Base-by-base conservation (phyloP, 2,888 invertebrate genomes). In the Lasioglossum lativentre region DNA sequence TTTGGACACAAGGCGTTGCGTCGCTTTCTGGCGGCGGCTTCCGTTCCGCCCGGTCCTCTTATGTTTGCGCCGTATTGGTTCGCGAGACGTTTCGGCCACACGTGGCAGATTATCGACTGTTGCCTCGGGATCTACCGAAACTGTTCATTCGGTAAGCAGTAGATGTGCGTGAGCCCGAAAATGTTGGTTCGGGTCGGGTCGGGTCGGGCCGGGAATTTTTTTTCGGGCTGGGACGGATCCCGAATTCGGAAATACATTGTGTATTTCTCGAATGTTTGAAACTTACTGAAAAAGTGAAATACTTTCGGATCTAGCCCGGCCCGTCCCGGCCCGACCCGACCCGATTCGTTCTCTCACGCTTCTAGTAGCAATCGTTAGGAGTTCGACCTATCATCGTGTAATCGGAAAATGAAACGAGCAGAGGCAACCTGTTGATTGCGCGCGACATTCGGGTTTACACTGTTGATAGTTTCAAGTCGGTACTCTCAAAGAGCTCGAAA, bases 361-460 rank as follows among this genome's bases (percentile, higher is more conserved):
- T 16, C 42, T 45, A 14, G 42, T 14, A 45, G 14, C 14, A 45
- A 45, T 42, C 4, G 14, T 4, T 16, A 45, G 16, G 45, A 45
- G 4, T 45, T 45, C 16, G 45, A 19, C 16, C 16, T 16, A 16
- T 5, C 45, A 45, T 16, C 16, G 45, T 45, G 45, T 4, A 59
- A 30, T 63, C 4, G 5, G 63, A 38, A 19, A 71, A 42, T 47
- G 0, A 19, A 16, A 45, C n/a, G 47, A 27, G 10, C 1, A 16
- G 56, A 16, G 56, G 40, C 90, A 82, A 89, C 89, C 89, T 89
- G 89, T 89, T 90, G 89, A 86, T 90, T 42, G 73, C 52, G 10
- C 45, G 23, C 12, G 30, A 16, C 2, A 23, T 76, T 34, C 16
- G 5, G 14, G 0, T 30, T 14, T 0, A 16, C 16, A 5, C 45